Evolutionary conservation across 1,140 invertebrate species (phyloP), one percentile per base, ranked within the genome.

Genomic region (Diorhabda elongata): DNA sequence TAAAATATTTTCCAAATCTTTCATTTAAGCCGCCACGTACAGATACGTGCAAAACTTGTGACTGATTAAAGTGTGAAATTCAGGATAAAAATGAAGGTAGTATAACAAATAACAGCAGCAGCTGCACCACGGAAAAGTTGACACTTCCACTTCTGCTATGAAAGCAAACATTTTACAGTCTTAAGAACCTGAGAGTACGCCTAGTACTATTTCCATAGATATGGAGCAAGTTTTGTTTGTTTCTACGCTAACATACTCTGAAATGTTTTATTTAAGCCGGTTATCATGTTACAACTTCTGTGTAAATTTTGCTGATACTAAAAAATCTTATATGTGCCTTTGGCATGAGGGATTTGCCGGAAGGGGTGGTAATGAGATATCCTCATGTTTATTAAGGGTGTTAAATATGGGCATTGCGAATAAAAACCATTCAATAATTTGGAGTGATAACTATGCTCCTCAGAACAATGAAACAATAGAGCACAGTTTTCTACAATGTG

Each of bases 241-340:
- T 57, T 43, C 26, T 41, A 56, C 1, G 64, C 56, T 65, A 41
- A 41, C 41, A 9, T 60, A 67, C 52, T 44, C 26, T 42, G 41
- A 67, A 3, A 70, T 70, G 69, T 67, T 70, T 63, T 70, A 70
- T 42, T 42, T 61, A 8, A 8, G 44, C 26, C 69, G 63, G 43
- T 60, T 70, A 5, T 67, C 69, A 2, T 70, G 64, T 67, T 68
- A 67, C 26, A 67, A 70, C n/a, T 68, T 70, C 2, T 57, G 66
- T 42, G 43, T 67, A n/a, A 64, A 70, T 67, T 57, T 70, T 44
- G 42, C 9, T 26, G 64, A 70, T 45, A 70, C 43, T 6, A 61
- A 66, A 4, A 44, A 43, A 3, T 43, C 3, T 45, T 61, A 61
- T 44, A 70, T 67, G 64, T 70, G n/a, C 47, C 9, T 70, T 6